Base-by-base conservation (phyloP, 2,888 invertebrate species). In the Celastrina argiolus region DNA sequence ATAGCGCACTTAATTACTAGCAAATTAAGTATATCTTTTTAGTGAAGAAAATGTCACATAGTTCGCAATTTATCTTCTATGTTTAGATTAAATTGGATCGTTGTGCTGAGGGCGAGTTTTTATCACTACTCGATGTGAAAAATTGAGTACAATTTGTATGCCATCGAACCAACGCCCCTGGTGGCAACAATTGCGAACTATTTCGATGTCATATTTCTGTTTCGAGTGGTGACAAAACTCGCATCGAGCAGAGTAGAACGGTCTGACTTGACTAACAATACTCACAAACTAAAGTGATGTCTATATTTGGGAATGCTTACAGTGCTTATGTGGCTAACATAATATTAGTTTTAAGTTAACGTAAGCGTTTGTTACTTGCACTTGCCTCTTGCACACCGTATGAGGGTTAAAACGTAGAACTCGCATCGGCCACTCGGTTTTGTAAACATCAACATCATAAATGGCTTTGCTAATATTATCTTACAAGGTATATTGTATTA, bases 311-410 rank as follows among this genome's bases (percentile, higher is more conserved):
- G 75, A 83, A 83, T 79, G 89, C 88, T 89, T 88, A 80, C 74
- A 75, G 79, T 81, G 88, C 89, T 88, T 89, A 80, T 75, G 83
- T 88, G 87, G 87, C 86, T 86, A 82, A 74, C 77, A 70, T 84
- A 85, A 86, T 76, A 69, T 65, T 85, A 87, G 81, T 70, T 74
- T 71, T 89, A 89, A 87, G 87, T 82, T 84, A 79, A 87, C 78
- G 75, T 79, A 81, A 74, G 66, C 45, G 56, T 74, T 70, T 73
- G 70, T 72, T 68, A 67, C 73, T 74, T 74, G 72, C 72, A 72
- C 71, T 73, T 73, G 72, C 74, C 73, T 73, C 18, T 51, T 18
- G 10, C 14, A 51, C 51, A 0, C 18, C 45, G 14, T 12, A 22
- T 36, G 10, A 10, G 1, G 36, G 22, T 14, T 22, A 4, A 26